Conservation (phyloP, 30 jellyfish, hydroid and myxozoan genomes). For the Aurelia coerulea region DNA sequence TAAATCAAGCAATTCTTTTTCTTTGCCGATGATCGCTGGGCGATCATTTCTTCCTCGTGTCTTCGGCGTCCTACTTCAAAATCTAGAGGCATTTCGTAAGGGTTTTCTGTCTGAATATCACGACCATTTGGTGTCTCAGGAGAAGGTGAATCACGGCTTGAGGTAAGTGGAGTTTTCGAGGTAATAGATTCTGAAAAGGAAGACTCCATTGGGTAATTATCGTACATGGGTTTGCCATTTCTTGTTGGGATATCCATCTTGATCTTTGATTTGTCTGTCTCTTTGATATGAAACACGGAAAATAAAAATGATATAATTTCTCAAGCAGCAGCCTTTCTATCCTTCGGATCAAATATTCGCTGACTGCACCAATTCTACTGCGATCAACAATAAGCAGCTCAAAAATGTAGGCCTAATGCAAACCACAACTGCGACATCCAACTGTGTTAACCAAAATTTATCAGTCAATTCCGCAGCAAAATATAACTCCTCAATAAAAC, state of each 20-base stretch:
- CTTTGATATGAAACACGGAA: neutral
- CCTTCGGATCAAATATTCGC: no score
- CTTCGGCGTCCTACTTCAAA: slow-evolving; percentile 31
- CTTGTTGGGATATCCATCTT: slow-evolving; percentile 15
- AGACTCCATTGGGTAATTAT: slow-evolving; percentile 42
- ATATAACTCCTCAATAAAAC: no score
- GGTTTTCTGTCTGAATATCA: slow-evolving; percentile 22
- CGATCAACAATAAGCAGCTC: no score
- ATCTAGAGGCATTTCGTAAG: slow-evolving; percentile 53
- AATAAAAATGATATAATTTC: neutral
- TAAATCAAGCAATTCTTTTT: slow-evolving; percentile 50
- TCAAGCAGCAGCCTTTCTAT: neutral
- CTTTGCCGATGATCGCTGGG: slow-evolving; percentile 14
- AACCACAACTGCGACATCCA: neutral
- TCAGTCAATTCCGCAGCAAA: no score
- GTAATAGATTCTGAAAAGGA: slow-evolving; percentile 57
- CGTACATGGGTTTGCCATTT: slow-evolving; percentile 2
- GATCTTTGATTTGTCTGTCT: neutral
- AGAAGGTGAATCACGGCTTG: slow-evolving; percentile 44
- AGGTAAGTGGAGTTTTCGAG: slow-evolving; percentile 54
- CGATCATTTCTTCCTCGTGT: slow-evolving; percentile 63
- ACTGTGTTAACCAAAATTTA: no score
- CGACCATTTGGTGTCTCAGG: slow-evolving; percentile 7
- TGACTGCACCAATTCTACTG: no score
- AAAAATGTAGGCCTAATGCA: neutral